Evolutionary conservation across 2,113 vertebrate genomes (phyloP), one percentile per base, ranked within the genome.

Genomic region (Cromileptes altivelis): DNA sequence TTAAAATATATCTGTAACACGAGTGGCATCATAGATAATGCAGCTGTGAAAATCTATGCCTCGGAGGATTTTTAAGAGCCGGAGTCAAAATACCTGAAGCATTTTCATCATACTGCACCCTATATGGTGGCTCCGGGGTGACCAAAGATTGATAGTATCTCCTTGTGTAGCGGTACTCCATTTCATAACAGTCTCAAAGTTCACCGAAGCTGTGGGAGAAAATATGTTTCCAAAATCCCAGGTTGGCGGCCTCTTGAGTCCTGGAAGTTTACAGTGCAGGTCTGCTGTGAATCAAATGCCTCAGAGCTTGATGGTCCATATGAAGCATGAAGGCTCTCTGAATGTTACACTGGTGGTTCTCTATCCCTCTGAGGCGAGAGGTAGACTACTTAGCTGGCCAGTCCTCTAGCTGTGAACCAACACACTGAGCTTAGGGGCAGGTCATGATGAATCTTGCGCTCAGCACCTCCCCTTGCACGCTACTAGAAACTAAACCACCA

Each of bases 51-150:
- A 33, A 18, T 40, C 14, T 15, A 52, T 10, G 10, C 9, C 21
- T 56, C 72, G 8, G 12, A 61, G 8, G 33, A 40, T 4, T 73
- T 62, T 33, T n/a, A 7, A 21, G 4, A 42, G 25, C 53, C 19
- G 33, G 2, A 61, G n/a, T 30, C 45, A 49, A 45, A 84, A 33
- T 19, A 49, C 40, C 40, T 58, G 17, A 67, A 81, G 30, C 21
- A 27, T 49, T 64, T 37, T 57, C 4, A 37, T 58, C 8, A 45
- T 58, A 72, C 42, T 37, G 12, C 21, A 64, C 23, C 71, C 6
- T 93, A 92, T 91, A 91, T 91, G 86, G n/a, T 50, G 60, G 80
- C 18, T 91, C 85, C 0, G 8, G 27, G 21, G 57, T 82, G 50
- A 69, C 63, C 73, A 53, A 37, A 64, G 89, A 60, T 15, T 60